A percentile compares a stretch with the other conserved stretches of the same genome.
These are phyloP conservation scores for Peromyscus californicus DNA, from an alignment of 2,113 vertebrate genomes.

Conservation along the genomic window DNA sequence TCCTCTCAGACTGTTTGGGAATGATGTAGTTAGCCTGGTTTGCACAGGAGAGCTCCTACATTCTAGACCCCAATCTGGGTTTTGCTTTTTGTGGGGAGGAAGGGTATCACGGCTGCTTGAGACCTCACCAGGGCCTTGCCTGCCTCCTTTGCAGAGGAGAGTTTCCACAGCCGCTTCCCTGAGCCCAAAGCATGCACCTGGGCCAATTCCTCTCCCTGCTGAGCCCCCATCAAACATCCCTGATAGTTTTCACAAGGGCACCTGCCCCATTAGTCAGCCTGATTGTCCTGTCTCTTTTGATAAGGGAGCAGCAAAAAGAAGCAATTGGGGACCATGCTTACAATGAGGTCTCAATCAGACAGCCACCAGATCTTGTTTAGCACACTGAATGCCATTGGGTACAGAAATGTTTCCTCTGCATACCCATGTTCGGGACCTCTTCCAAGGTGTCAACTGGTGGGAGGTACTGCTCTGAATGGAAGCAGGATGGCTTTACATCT, in stretches of 20 bases:
- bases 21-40: not conserved
- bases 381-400: not conserved
- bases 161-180: not conserved
- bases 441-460: not conserved
- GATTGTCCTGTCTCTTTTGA: slow-evolving; percentile 49
- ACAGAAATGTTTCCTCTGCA: not conserved
- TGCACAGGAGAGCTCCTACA: not conserved
- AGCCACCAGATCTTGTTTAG: not conserved
- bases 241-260: not conserved
- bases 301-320: slow-evolving; percentile 37
- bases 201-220: too few species aligned
- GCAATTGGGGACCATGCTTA: not conserved
- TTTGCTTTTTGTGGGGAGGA: not conserved
- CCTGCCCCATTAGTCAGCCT: not conserved
- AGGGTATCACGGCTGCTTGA: not conserved
- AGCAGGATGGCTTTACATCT: not conserved
- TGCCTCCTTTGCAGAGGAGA: not conserved
- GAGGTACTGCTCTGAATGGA: not conserved
- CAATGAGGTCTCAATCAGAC: not conserved
- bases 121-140: not conserved
- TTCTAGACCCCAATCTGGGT: not conserved
- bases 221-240: not conserved
- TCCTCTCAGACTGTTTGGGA: too few species aligned
- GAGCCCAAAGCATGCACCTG: not conserved
- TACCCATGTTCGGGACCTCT: not conserved